Evolutionary conservation across 2,113 vertebrate genomes (phyloP), one percentile per base, ranked within the genome.

Genomic region (Benitochromis conjunctus): DNA sequence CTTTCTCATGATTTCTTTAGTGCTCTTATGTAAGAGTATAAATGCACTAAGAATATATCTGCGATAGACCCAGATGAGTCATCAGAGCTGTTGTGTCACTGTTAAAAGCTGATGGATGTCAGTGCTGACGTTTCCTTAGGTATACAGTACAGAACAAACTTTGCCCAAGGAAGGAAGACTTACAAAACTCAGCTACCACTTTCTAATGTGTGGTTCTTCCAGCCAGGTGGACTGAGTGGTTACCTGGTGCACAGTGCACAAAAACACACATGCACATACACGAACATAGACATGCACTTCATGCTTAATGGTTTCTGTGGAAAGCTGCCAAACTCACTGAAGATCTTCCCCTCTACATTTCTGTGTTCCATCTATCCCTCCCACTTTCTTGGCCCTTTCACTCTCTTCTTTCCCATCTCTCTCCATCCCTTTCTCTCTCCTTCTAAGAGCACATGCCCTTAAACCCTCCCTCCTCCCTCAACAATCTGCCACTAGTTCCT

Each of bases 241-340:
- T 84, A 91, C 93, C 87, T 92, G 79, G 83, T 57, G 26, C 46
- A 57, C 21, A 51, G 54, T 64, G 48, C 81, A 80, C 84, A 81
- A 9, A 66, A 56, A 80, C 34, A 82, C 18, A 78, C 55, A 66
- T 34, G 54, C 79, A 71, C 79, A 71, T 3, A 74, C 46, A 71
- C 76, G 19, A 3, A 86, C 56, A 78, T 21, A 5, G 36, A 80
- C 81, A 84, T 29, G 66, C 57, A 69, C 79, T 76, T 83, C 24
- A 43, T 54, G 77, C 93, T 88, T 92, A 92, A 94, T 95, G 93
- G 92, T 93, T 87, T 94, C 46, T 26, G 43, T 94, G 92, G 92
- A 95, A 92, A 88, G 79, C 60, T 92, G 93, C 92, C 94, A 95
- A 91, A 83, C 54, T 82, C 83, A 69, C 79, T 87, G 57, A 78